Conservation (phyloP, 1,140 invertebrate species). For the Eueides isabella region DNA sequence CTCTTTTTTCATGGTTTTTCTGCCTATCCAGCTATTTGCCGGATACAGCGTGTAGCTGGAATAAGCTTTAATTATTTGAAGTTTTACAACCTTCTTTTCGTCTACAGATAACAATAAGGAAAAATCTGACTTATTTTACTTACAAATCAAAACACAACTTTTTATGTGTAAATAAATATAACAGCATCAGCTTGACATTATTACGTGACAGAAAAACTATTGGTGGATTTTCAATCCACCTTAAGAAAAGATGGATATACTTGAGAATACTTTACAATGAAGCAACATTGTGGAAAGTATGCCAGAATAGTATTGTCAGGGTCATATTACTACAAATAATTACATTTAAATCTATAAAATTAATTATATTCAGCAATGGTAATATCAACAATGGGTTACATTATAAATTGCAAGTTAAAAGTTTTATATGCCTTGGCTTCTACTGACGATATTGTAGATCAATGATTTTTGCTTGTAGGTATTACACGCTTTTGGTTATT, state of each 20-base stretch:
- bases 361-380: conserved; percentile 14
- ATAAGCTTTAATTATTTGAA: too few relatives aligned
- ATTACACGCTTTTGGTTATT: too few relatives aligned
- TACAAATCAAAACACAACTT: not conserved
- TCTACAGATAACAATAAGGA: too few relatives aligned
- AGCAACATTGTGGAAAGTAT: conserved; percentile 34
- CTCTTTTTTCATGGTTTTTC: too few relatives aligned
- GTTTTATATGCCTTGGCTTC: not conserved
- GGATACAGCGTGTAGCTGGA: too few relatives aligned
- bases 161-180: not conserved
- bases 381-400: not conserved
- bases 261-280: not conserved
- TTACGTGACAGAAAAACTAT: conserved; percentile 1
- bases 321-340: conserved; percentile 30
- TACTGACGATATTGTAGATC: not conserved
- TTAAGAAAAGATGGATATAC: conserved; percentile 1
- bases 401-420: not conserved
- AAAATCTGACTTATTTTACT: too few relatives aligned
- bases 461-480: not conserved
- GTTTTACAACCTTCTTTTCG: too few relatives aligned
- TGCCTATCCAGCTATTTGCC: too few relatives aligned
- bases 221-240: not conserved
- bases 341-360: conserved; percentile 25
- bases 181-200: not conserved
- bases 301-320: conserved; percentile 40